These are phyloP conservation scores for Bombylius discolor DNA, from an alignment of 2,888 invertebrate species.

Conservation along the genomic window DNA sequence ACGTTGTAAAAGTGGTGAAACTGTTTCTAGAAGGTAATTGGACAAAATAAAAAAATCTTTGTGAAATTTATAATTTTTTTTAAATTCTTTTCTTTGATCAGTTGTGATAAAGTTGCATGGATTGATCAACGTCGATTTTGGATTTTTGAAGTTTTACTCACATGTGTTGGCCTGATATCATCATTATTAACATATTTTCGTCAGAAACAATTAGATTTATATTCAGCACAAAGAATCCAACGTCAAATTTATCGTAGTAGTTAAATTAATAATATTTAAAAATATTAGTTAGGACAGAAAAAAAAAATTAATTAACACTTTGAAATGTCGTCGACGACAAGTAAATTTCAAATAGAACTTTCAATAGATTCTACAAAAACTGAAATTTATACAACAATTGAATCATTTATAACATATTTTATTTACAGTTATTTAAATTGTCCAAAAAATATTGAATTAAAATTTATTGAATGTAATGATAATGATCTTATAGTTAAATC, in stretches of 20 bases:
- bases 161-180: slow-evolving; percentile 24
- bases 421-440: slow-evolving; percentile 46
- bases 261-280: neutral
- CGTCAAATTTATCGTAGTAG: slow-evolving; percentile 11
- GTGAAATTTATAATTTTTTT: neutral
- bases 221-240: slow-evolving; percentile 14
- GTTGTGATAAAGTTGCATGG: slow-evolving; percentile 76
- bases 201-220: slow-evolving; percentile 17
- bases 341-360: no score
- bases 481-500: no score
- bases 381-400: slow-evolving; percentile 40
- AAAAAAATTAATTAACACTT: neutral
- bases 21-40: slow-evolving; percentile 57
- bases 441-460: slow-evolving; percentile 35
- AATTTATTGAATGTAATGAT: slow-evolving; percentile 27
- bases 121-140: slow-evolving; percentile 66
- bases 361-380: slow-evolving; percentile 13
- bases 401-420: slow-evolving; percentile 50
- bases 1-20: slow-evolving; percentile 67
- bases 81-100: slow-evolving; percentile 25
- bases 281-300: no score
- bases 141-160: slow-evolving; percentile 27
- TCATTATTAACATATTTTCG: slow-evolving; percentile 28
- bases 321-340: no score
- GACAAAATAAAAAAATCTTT: neutral